Base-by-base conservation (phyloP, 2,888 invertebrate species). In the Ecliptopera silaceata region DNA sequence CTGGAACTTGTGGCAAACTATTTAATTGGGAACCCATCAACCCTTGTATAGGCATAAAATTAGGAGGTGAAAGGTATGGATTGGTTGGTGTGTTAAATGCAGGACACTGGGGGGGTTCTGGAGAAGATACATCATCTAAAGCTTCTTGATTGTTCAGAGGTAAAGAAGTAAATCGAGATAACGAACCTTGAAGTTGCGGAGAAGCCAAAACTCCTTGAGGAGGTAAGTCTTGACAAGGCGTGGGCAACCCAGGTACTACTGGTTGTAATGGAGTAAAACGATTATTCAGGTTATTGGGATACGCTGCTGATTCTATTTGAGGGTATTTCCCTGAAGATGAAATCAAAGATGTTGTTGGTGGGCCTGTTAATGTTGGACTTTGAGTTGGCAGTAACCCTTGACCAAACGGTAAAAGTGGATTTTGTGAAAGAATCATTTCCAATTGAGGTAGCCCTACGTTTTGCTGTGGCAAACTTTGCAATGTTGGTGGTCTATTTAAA, bases 191-290 rank as follows among this genome's bases (percentile, higher is more conserved):
- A 12, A 44, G 29, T 4, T 34, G 11, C 20, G 34, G 34, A 42
- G 48, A n/a, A 11, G 32, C 13, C n/a, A 29, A 43, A 48, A 4
- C 11, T 32, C 11, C 22, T 49, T 50, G 45, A 10, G 22, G 12
- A 12, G 38, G 43, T 6, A 36, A n/a, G 4, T 58, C 49, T 26
- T 4, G 6, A 41, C 20, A 34, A 15, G 44, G n/a, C 26, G 15
- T 3, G 17, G 13, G 10, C 4, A 26, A 29, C 17, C 20, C 18
- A 32, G 29, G 13, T 32, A 26, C 26, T 26, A 22, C 17, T 6
- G 57, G 57, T 17, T 39, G 32, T 13, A 52, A 32, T 12, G 57
- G 32, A 31, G 42, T 57, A 10, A 52, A 52, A 48, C 13, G 17
- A 13, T 47, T 44, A 6, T 43, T 29, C 6, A 43, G 22, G 15